Evolutionary conservation across 2,113 vertebrate species (phyloP).

Genomic region (Calidris pygmaea): DNA sequence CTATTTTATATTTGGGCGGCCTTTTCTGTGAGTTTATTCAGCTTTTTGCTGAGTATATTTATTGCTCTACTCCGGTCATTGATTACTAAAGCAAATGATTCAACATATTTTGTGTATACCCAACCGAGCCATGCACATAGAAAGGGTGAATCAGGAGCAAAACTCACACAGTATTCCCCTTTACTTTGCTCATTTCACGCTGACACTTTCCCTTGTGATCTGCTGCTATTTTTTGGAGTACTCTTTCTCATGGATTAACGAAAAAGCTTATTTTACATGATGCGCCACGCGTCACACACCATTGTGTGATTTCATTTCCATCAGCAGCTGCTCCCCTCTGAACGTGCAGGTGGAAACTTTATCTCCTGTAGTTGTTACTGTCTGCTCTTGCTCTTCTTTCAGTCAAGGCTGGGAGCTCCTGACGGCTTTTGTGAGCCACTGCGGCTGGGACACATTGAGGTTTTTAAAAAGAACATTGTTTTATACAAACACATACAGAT

Average conservation of each 20-base stretch:
- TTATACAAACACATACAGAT: neutral
- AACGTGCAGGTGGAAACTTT: neutral
- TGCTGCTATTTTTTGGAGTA: neutral
- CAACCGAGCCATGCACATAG: neutral
- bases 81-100: neutral
- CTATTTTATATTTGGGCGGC: neutral
- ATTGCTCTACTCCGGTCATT: neutral
- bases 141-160: neutral
- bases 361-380: neutral
- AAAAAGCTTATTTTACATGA: neutral
- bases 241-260: neutral
- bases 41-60: neutral
- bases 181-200: neutral
- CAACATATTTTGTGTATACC: neutral
- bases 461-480: neutral
- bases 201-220: neutral
- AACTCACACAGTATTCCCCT: neutral
- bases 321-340: neutral
- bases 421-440: neutral
- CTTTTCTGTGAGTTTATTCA: neutral
- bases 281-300: rapidly evolving
- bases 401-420: neutral
- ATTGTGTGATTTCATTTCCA: neutral
- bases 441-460: neutral
- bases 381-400: neutral